Base-by-base conservation (phyloP, 2,888 invertebrate species). In the Lumbricus terrestris region DNA sequence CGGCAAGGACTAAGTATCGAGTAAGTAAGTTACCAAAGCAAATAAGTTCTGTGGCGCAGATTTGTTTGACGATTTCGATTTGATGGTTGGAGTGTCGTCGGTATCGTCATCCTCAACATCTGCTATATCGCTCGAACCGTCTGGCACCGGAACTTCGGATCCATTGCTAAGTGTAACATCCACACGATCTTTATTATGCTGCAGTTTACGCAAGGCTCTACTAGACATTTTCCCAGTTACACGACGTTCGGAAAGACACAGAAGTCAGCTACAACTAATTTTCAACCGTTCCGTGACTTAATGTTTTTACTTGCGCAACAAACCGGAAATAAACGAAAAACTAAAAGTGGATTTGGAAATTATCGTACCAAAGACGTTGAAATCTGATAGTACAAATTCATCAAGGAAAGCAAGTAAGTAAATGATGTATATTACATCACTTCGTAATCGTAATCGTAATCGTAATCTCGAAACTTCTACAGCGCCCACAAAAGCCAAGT, bases 41-140 rank as follows among this genome's bases (percentile, higher is more conserved):
- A 85, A 85, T 85, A 85, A 35, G n/a, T 85, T 85, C 35, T 85
- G 85, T n/a, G 85, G 85, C 16, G 85, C 85, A 37, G 34, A 35
- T 35, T 85, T 85, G 34, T 85, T 85, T 1, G 85, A 34, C 35
- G 34, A 85, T 8, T 85, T 85, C 34, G 34, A 35, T 85, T 35
- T 85, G 85, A 85, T 34, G 85, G 85, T 23, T 35, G 35, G 29
- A 8, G 37, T n/a, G 13, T 85, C 34, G 85, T 34, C 23, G 37
- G n/a, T 4, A 35, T 85, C 85, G 37, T 85, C 85, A 33, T 85
- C 85, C 35, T 85, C 85, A 37, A 35, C 35, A 35, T 85, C 37
- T 35, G 85, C 85, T 85, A 34, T 85, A 35, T 85, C 85, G 37
- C 37, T 85, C 37, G 34, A 34, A 37, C 37, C 85, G 23, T 37